Evolutionary conservation across 2,113 vertebrate species (phyloP).

Genomic region (Vimba vimba): DNA sequence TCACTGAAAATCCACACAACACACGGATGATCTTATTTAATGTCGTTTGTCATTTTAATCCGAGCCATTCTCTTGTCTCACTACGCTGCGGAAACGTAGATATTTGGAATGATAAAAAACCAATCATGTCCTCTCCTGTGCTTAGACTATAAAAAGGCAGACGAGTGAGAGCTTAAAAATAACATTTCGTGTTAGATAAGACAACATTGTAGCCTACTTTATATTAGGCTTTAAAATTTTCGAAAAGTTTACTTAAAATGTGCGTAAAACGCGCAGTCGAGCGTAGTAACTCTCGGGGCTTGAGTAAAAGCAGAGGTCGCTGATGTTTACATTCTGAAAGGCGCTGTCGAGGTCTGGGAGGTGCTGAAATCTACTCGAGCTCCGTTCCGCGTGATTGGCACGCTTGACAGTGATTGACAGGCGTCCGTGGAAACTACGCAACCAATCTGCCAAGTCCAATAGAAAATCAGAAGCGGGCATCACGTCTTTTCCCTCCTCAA

Average conservation of each 20-base stretch:
- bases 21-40: neutral
- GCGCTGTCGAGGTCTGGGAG: constrained; percentile 79
- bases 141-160: constrained; percentile 4
- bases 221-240: neutral
- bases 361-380: constrained; percentile 73
- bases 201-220: no score
- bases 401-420: constrained; percentile 92
- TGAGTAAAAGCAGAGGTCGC: constrained; percentile 67
- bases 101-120: constrained; percentile 29
- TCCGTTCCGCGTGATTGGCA: constrained; percentile 86
- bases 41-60: constrained; percentile 27
- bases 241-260: neutral
- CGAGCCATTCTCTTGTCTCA: neutral
- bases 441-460: constrained; percentile 91
- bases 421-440: constrained; percentile 86
- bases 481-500: constrained; percentile 77
- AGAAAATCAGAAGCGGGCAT: constrained; percentile 80
- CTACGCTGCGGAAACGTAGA: neutral
- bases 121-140: constrained; percentile 27
- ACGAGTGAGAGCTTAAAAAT: constrained; percentile 7
- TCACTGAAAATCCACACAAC: constrained; percentile 13
- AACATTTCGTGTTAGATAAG: neutral
- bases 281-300: constrained; percentile 64
- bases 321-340: constrained; percentile 75
- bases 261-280: constrained; percentile 50